phyloP scores from a whole-genome alignment of 2,113 vertebrate genomes.

The Rhagologus leucostigma region DNA sequence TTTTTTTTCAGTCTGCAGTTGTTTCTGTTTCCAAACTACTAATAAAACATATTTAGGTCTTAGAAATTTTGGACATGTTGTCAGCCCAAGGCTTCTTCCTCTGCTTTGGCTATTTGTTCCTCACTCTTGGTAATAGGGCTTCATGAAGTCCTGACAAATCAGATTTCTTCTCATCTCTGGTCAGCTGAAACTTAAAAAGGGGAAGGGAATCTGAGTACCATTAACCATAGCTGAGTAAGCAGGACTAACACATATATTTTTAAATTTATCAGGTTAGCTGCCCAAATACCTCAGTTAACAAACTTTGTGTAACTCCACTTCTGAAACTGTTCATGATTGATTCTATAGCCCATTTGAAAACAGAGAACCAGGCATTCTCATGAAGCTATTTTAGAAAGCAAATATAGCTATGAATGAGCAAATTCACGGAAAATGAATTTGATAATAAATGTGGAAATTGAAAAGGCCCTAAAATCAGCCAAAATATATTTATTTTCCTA shows the following conservation, averaged over 20 bases:
- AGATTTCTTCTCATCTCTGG: background rate
- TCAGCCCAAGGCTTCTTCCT: background rate
- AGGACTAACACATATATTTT: background rate
- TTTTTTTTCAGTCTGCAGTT: background rate
- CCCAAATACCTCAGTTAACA: background rate
- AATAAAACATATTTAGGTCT: background rate
- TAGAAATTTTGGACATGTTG: background rate
- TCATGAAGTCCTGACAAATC: background rate
- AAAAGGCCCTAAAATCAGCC: background rate
- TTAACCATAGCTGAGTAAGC: background rate
- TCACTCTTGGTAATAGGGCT: background rate
- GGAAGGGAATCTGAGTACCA: background rate
- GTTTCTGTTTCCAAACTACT: background rate
- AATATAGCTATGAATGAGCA: background rate
- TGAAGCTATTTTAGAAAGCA: conserved; percentile 11
- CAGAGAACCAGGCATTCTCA: background rate
- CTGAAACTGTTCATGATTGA: background rate
- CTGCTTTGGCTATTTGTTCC: background rate
- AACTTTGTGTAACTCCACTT: background rate
- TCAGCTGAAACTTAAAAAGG: background rate
- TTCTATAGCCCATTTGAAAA: background rate
- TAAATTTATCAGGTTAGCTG: background rate
- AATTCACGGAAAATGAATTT: background rate
- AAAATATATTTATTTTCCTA: background rate
- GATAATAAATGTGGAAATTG: background rate